These are phyloP conservation scores for Podarcis cretensis DNA, from an alignment of 2,113 vertebrate species.

Conservation along the genomic window DNA sequence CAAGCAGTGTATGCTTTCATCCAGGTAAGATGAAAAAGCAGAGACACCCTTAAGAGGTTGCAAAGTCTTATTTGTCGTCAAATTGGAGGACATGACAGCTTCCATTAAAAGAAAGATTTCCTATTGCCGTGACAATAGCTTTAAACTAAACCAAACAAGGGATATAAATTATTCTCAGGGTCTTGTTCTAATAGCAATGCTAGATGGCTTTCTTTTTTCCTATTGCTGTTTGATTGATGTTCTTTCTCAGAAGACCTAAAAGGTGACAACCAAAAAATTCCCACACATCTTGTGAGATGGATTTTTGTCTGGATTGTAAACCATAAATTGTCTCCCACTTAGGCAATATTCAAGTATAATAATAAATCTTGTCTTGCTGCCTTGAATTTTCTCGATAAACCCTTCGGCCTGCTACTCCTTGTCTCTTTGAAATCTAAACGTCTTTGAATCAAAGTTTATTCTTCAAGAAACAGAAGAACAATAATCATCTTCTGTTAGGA, in stretches of 20 bases:
- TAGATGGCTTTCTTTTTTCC: constrained; percentile 29
- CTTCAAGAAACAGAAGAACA: neutral
- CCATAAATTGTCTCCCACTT: constrained; percentile 20
- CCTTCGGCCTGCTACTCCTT: neutral
- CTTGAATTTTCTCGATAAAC: constrained; percentile 37
- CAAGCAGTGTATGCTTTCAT: constrained; percentile 21
- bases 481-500: neutral
- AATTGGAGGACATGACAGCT: constrained; percentile 27
- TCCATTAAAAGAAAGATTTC: constrained; percentile 49
- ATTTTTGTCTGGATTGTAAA: neutral
- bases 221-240: constrained; percentile 45
- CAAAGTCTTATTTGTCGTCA: constrained; percentile 28
- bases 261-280: constrained; percentile 48
- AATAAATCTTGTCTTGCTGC: constrained; percentile 21
- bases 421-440: constrained; percentile 21
- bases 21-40: constrained; percentile 24
- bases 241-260: constrained; percentile 47
- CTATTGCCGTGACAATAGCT: constrained; percentile 49
- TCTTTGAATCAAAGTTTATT: constrained; percentile 34
- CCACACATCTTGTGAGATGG: constrained; percentile 22
- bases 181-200: constrained; percentile 29
- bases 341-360: neutral
- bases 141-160: constrained; percentile 47
- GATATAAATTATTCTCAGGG: constrained; percentile 53
- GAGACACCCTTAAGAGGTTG: constrained; percentile 26